Base-by-base conservation (phyloP, 2,888 invertebrate species). In the Hypomecis punctinalis region DNA sequence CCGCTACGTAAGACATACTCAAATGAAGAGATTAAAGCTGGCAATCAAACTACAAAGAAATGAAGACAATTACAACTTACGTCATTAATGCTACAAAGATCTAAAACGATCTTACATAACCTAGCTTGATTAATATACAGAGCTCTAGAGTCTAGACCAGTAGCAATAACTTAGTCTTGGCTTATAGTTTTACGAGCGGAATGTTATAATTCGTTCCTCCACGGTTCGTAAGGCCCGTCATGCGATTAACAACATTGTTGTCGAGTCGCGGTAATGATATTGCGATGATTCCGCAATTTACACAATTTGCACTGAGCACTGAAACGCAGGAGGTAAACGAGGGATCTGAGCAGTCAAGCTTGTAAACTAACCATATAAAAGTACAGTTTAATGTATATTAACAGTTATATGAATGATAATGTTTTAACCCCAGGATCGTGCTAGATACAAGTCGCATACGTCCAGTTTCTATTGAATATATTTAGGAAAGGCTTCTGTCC, bases 201-300 rank as follows among this genome's bases (percentile, higher is more conserved):
- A 69, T 67, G 75, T 76, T 79, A 77, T 80, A 81, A 82, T 80
- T 78, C 55, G 76, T 79, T 83, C 77, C 66, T 79, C 80, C 82
- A 88, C 84, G 88, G 82, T 85, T 78, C 82, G 81, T 85, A 81
- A 85, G 84, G 78, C 74, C 71, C 74, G 68, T 72, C 71, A 74
- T 62, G 59, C 77, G 76, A 81, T 66, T 83, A 82, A 77, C 81
- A 83, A 85, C 84, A 80, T 70, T 83, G 85, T 85, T 82, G 77
- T 75, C 66, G 62, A 63, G 36, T 63, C 63, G 39, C 43, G 23
- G 49, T 52, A 67, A 62, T 66, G 11, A 62, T 54, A 54, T 61
- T 58, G 57, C 60, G 56, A 67, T 46, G 65, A 67, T 65, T 63
- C 42, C 65, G 63, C 54, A 60, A 65, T 57, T 51, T 51, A 8